Conservation (phyloP, 2,888 invertebrate genomes). For the Polyploca ridens region DNA sequence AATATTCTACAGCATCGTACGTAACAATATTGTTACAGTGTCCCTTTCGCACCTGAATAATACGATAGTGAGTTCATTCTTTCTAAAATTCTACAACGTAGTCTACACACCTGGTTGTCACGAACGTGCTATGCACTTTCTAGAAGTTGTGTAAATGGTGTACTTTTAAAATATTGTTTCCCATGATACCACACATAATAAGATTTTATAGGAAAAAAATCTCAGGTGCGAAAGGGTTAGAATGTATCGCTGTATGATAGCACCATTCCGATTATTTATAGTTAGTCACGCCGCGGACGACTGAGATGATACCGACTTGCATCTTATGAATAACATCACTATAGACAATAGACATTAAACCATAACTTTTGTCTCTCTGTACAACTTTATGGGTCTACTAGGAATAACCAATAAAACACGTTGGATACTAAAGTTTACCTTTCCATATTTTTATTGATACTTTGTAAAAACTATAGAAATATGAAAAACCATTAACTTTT, state of each 20-base stretch:
- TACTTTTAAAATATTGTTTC: too few species aligned
- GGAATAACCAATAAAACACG: background rate
- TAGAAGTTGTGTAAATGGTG: too few species aligned
- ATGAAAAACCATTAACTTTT: background rate
- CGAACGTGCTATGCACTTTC: too few species aligned
- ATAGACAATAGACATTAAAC: background rate
- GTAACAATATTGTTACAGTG: too few species aligned
- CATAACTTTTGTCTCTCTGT: background rate
- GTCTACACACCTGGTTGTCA: too few species aligned
- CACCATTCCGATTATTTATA: background rate
- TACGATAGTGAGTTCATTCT: too few species aligned
- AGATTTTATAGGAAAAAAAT: too few species aligned
- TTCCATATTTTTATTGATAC: background rate
- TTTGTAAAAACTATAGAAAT: background rate
- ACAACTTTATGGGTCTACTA: background rate
- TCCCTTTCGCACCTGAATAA: too few species aligned
- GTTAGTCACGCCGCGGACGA: background rate
- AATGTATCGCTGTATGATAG: background rate
- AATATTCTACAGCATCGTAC: too few species aligned
- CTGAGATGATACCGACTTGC: background rate
- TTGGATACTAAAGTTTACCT: background rate
- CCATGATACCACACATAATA: too few species aligned
- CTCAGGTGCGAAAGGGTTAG: too few species aligned
- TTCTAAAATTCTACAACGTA: too few species aligned
- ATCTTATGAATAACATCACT: background rate